Evolutionary conservation across 2,888 invertebrate species (phyloP).

Genomic region (Hirtodrosophila cameraria): DNA sequence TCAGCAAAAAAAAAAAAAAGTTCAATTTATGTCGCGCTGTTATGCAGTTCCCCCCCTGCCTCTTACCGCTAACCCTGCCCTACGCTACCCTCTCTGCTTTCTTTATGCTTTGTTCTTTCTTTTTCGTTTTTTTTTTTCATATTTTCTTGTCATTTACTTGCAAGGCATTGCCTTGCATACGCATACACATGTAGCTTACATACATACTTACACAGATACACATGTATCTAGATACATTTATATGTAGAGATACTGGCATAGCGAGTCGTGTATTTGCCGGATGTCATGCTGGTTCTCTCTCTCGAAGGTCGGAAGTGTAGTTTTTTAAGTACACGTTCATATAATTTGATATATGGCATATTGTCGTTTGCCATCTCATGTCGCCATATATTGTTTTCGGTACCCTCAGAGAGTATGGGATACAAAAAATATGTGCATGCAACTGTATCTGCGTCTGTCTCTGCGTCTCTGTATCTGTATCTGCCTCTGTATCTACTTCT

Average conservation of each 20-base stretch:
- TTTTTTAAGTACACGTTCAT: conserved; percentile 78
- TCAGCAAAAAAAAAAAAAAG: conserved; percentile 72
- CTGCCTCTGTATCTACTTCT: conserved; percentile 28
- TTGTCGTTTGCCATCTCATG: conserved; percentile 75
- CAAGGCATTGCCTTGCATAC: conserved; percentile 46
- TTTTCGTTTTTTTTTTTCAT: conserved; percentile 15
- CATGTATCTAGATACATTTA: conserved; percentile 19
- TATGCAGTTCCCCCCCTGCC: conserved; percentile 41
- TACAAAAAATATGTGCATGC: background rate
- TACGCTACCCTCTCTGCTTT: conserved; percentile 47
- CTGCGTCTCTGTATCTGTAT: conserved; percentile 33
- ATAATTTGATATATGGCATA: conserved; percentile 77
- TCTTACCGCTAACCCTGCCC: background rate
- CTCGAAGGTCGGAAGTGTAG: conserved; percentile 76
- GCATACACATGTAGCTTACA: conserved; percentile 4
- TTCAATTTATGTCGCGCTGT: conserved; percentile 75
- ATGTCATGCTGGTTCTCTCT: conserved; percentile 72
- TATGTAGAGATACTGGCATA: conserved; percentile 9
- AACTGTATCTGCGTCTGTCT: conserved; percentile 13
- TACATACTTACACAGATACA: conserved; percentile 12
- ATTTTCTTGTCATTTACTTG: conserved; percentile 67
- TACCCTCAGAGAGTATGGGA: conserved; percentile 8
- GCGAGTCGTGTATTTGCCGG: conserved; percentile 71
- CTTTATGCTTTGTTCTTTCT: conserved; percentile 59
- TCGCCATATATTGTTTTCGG: conserved; percentile 46